Conservation (phyloP, 2,113 vertebrate genomes). For the Spermophilus dauricus region DNA sequence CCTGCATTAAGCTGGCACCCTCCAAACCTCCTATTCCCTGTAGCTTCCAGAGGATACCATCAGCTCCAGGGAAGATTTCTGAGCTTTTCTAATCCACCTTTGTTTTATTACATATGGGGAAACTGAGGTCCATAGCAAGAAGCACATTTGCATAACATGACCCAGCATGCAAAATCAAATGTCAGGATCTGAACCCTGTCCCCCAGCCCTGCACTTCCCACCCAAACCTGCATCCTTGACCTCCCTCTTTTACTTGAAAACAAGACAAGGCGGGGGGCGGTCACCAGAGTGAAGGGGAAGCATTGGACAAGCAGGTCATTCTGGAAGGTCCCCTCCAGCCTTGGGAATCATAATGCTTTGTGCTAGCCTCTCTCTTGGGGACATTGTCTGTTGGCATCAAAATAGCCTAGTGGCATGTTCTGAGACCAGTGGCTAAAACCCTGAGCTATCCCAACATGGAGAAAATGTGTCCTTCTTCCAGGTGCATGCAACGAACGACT, state of each 20-base stretch:
- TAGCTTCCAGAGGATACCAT: neutral
- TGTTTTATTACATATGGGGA: neutral
- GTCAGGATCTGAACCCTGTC: neutral
- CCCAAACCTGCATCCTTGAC: neutral
- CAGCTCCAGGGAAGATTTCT: neutral
- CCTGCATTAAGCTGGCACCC: neutral
- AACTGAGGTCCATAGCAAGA: neutral
- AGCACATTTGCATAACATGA: neutral
- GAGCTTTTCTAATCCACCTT: neutral
- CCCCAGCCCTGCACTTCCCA: neutral
- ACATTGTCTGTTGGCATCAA: neutral
- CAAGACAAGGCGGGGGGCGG: neutral
- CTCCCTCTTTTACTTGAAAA: neutral
- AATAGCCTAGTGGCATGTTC: neutral
- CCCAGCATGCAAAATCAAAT: neutral
- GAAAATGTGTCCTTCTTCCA: neutral
- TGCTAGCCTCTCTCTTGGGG: neutral
- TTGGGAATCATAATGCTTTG: neutral
- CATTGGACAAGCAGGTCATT: neutral
- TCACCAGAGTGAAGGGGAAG: too few species aligned
- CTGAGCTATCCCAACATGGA: neutral
- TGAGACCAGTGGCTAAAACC: neutral
- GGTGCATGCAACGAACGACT: neutral
- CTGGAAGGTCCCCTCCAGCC: neutral
- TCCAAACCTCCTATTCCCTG: fast-evolving